A percentile compares a stretch with the other conserved stretches of the same genome.
Conservation (phyloP, 2,113 vertebrate genomes). For the Aspidoscelis tigris region DNA sequence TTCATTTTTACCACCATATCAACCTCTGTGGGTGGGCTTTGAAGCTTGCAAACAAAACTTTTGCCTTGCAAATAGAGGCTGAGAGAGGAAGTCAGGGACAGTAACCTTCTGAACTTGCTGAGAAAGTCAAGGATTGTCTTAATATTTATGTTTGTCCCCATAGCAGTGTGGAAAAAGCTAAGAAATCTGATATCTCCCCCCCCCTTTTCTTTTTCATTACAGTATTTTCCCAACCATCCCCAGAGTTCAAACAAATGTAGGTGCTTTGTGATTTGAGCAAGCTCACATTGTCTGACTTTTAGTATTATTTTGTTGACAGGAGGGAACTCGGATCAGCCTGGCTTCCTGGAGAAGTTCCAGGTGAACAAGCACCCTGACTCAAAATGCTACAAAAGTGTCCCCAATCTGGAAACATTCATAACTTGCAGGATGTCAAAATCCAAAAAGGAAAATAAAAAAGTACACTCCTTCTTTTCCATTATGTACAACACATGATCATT, state of each 20-base stretch:
- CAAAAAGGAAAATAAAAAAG: slow-evolving; percentile 28
- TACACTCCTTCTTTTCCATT: background rate
- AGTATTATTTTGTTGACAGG: slow-evolving; percentile 72
- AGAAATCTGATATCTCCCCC: slow-evolving; percentile 33
- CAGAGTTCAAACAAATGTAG: slow-evolving; percentile 63
- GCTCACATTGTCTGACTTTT: slow-evolving; percentile 62
- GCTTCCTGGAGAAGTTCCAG: slow-evolving; percentile 70
- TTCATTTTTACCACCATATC: slow-evolving; percentile 25
- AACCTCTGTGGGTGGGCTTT: slow-evolving; percentile 43
- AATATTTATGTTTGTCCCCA: slow-evolving; percentile 60
- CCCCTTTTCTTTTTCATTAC: slow-evolving; percentile 5
- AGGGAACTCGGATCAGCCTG: slow-evolving; percentile 62
- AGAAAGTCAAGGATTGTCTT: slow-evolving; percentile 55
- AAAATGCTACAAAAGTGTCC: slow-evolving; percentile 66
- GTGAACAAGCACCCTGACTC: slow-evolving; percentile 70
- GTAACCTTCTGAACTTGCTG: slow-evolving; percentile 67
- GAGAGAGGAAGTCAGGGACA: slow-evolving; percentile 48
- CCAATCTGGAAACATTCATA: slow-evolving; percentile 66
- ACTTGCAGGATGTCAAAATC: slow-evolving; percentile 53
- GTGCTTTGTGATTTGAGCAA: slow-evolving; percentile 65
- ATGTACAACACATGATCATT: slow-evolving; percentile 14
- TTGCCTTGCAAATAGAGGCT: slow-evolving; percentile 9
- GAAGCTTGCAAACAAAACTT: slow-evolving; percentile 31
- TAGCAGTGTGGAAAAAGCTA: slow-evolving; percentile 54
- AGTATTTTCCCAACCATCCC: slow-evolving; percentile 39